Conservation (phyloP, 2,113 vertebrate species). For the Synodontis membranacea region DNA sequence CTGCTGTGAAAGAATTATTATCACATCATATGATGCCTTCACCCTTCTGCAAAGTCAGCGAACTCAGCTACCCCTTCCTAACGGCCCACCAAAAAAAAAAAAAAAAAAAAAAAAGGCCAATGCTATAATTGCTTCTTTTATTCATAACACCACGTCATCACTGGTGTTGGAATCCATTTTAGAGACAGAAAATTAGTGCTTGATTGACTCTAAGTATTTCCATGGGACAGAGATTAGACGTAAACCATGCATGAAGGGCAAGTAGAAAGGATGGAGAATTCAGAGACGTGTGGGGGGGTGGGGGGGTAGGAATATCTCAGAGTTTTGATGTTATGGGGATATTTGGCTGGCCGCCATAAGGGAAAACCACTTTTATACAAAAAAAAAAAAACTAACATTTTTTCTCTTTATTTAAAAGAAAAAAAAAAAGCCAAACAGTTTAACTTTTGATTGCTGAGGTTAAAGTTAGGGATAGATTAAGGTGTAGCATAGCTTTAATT, state of each 20-base stretch:
- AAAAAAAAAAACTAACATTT: too few relatives aligned
- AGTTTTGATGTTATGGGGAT: neutral
- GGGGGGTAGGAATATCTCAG: neutral
- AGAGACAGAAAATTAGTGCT: conserved; percentile 38
- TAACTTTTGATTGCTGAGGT: too few relatives aligned
- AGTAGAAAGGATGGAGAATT: conserved; percentile 20
- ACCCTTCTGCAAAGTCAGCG: neutral
- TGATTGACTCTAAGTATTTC: conserved; percentile 50
- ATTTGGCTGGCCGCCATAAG: neutral
- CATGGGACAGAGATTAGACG: conserved; percentile 51
- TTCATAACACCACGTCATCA: conserved; percentile 33
- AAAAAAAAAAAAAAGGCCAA: conserved; percentile 18
- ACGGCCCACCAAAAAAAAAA: conserved; percentile 22
- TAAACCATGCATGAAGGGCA: conserved; percentile 48
- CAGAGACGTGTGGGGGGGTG: neutral
- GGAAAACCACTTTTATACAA: neutral
- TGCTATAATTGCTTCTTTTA: conserved; percentile 46
- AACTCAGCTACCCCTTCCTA: conserved; percentile 22
- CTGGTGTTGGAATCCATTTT: conserved; percentile 40
- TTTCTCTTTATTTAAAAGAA: too few relatives aligned
- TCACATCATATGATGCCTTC: conserved; percentile 16
- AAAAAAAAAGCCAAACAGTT: too few relatives aligned
- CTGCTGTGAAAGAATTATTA: conserved; percentile 1
- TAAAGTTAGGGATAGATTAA: neutral
- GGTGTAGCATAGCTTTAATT: neutral